phyloP scores from a whole-genome alignment of 2,113 vertebrate species.

The Gulo gulo region DNA sequence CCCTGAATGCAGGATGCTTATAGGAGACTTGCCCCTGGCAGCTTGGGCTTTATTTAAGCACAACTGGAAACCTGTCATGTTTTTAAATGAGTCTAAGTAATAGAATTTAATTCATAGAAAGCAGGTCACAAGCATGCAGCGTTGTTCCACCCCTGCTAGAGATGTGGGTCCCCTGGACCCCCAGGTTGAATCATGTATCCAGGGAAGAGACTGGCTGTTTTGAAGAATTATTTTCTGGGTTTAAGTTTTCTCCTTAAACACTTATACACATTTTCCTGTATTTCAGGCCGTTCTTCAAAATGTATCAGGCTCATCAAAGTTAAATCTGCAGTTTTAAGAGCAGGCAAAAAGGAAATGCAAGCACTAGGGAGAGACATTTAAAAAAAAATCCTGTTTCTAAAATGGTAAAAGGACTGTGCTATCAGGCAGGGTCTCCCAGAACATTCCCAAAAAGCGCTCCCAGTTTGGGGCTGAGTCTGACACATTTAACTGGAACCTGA shows the following conservation, averaged over 20 bases:
- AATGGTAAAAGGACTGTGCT: not conserved
- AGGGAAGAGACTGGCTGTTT: not conserved
- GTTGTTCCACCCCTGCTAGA: not conserved
- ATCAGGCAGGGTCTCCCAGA: not conserved
- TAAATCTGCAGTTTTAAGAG: not conserved
- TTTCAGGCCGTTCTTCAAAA: not conserved
- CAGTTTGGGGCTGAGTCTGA: not conserved
- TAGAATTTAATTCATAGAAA: constrained; percentile 45
- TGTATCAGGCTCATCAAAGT: not conserved
- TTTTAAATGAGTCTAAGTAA: constrained; percentile 4
- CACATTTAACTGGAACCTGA: not conserved
- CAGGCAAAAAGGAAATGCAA: not conserved
- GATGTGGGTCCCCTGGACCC: not conserved
- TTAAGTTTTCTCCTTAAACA: not conserved
- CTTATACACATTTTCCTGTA: not conserved
- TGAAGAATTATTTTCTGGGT: not conserved
- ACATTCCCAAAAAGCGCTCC: not conserved
- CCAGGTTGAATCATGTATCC: not conserved
- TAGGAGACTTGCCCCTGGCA: not conserved
- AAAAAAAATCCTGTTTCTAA: not conserved
- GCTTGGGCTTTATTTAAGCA: constrained; percentile 49
- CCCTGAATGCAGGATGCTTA: not conserved
- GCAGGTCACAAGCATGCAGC: not conserved
- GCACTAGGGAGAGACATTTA: not conserved
- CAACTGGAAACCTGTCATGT: not conserved